Conservation (phyloP, 64 coral and sea anemone genomes). For the Montipora efflorescens region DNA sequence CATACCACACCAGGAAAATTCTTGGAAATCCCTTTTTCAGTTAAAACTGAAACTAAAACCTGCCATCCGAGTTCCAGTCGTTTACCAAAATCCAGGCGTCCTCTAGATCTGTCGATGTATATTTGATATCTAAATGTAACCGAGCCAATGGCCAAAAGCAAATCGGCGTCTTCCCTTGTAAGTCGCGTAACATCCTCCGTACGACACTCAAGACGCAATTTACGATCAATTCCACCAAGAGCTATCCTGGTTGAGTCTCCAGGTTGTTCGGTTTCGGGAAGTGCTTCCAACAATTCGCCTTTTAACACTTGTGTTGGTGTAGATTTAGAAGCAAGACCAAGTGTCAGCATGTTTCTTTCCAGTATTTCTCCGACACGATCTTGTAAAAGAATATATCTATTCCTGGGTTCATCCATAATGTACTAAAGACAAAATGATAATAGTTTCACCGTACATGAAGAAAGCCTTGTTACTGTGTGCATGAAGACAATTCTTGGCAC, state of each 20-base stretch:
- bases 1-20: conserved; percentile 67
- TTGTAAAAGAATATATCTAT: conserved; percentile 73
- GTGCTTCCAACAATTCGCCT: no score
- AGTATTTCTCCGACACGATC: conserved; percentile 63
- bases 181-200: no score
- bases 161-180: no score
- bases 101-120: conserved; percentile 60
- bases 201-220: no score
- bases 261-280: no score
- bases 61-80: conserved; percentile 23
- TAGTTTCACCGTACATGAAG: background rate
- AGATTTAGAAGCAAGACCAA: background rate
- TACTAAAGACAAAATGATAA: background rate
- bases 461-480: no score
- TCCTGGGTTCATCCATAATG: conserved; percentile 45
- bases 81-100: conserved; percentile 61
- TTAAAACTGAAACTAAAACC: conserved; percentile 75
- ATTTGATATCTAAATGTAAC: no score
- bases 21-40: background rate
- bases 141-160: no score
- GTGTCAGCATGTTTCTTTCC: conserved; percentile 38
- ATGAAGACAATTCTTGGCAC: background rate
- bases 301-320: no score
- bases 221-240: no score
- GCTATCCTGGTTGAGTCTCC: no score